Evolutionary conservation across 2,888 invertebrate species (phyloP).

Genomic region (Phengaris arion): DNA sequence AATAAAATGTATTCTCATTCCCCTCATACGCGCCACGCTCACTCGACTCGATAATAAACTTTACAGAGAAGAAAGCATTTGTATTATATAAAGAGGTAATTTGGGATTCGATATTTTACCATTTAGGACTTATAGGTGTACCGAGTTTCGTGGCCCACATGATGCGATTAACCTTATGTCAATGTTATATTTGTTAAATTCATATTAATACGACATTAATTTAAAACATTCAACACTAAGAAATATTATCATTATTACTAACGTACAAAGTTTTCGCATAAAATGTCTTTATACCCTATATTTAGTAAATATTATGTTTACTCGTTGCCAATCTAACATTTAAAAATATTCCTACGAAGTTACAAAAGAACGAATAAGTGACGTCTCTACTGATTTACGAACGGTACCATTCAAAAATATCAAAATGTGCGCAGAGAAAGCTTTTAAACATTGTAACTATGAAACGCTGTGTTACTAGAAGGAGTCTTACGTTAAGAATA

Average conservation of each 20-base stretch:
- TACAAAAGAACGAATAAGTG: conserved; percentile 16
- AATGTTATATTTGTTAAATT: conserved; percentile 14
- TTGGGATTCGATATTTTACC: conserved; percentile 23
- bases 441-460: conserved; percentile 25
- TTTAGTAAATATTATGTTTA: conserved; percentile 23
- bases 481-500: conserved; percentile 34
- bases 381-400: conserved; percentile 19
- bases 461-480: conserved; percentile 34
- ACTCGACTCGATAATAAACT: not conserved
- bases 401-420: conserved; percentile 28
- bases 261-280: conserved; percentile 17
- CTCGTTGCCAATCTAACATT: conserved; percentile 26
- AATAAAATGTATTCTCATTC: not conserved
- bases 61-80: conserved; percentile 11
- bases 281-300: conserved; percentile 12
- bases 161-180: not conserved
- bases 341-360: conserved; percentile 11
- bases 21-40: not conserved
- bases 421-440: conserved; percentile 29
- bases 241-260: not conserved
- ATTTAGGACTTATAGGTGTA: conserved; percentile 18
- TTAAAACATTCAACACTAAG: conserved; percentile 21
- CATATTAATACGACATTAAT: conserved; percentile 22
- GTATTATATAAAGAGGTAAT: conserved; percentile 23
- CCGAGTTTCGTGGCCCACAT: conserved; percentile 19